Conservation (phyloP, 2,113 vertebrate species). For the Carettochelys insculpta region DNA sequence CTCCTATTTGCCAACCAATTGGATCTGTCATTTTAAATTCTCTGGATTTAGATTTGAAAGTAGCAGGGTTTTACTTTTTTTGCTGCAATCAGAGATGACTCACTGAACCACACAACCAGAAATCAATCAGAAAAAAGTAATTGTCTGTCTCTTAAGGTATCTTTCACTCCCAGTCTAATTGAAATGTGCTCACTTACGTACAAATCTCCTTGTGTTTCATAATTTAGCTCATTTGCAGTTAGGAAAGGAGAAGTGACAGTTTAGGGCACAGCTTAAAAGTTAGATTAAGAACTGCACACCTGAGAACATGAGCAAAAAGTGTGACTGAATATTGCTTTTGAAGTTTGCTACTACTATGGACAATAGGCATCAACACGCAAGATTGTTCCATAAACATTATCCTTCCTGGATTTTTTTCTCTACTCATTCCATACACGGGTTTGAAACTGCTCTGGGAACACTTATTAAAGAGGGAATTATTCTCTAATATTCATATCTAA, state of each 20-base stretch:
- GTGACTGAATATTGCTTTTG: neutral
- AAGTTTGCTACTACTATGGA: neutral
- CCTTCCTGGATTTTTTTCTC: neutral
- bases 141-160: accelerated
- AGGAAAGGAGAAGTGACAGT: neutral
- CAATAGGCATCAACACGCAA: neutral
- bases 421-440: neutral
- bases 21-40: neutral
- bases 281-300: neutral
- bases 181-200: neutral
- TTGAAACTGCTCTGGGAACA: neutral
- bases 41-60: neutral
- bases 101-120: neutral
- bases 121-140: neutral
- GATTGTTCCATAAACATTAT: neutral
- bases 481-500: neutral
- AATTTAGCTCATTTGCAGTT: neutral
- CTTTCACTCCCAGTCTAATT: constrained; percentile 6
- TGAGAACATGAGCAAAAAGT: neutral
- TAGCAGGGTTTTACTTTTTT: neutral
- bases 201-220: neutral
- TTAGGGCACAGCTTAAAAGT: neutral
- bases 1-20: too few species aligned
- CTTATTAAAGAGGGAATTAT: neutral
- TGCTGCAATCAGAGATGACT: neutral